Conservation (phyloP, 2,113 vertebrate genomes). For the Aramus guarauna region DNA sequence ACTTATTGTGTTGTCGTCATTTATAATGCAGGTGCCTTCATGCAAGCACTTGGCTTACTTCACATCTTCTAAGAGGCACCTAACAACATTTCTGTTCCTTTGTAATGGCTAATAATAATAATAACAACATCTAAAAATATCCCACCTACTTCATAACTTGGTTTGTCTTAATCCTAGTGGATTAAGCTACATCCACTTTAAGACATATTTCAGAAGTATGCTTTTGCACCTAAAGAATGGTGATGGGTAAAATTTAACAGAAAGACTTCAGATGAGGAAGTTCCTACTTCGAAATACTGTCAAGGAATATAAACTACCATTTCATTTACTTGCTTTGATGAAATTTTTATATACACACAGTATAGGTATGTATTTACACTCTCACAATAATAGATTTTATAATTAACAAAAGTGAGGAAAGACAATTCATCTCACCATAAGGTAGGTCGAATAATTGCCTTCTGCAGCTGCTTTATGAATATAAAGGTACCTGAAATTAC, state of each 20-base stretch:
- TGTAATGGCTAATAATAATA: neutral
- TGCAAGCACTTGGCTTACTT: neutral
- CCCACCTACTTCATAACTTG: neutral
- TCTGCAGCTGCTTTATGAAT: neutral
- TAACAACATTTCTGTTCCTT: neutral
- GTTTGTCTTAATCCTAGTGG: neutral
- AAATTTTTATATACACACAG: neutral
- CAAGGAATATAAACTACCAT: neutral
- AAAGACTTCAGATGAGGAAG: neutral
- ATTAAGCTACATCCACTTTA: neutral
- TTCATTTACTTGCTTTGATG: neutral
- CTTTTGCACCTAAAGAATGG: fast-evolving
- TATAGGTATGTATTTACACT: neutral
- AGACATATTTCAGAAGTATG: neutral
- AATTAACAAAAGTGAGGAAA: neutral
- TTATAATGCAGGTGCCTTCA: neutral
- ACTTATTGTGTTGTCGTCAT: neutral
- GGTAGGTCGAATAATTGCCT: neutral
- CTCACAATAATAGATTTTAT: neutral
- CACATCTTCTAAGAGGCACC: fast-evolving
- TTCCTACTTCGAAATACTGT: neutral
- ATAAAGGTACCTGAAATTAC: neutral
- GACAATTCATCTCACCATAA: neutral
- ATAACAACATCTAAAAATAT: neutral
- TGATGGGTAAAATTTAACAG: neutral